A percentile compares a stretch with the other conserved stretches of the same genome.
Evolutionary conservation across 2,888 invertebrate species (phyloP).

Genomic region (Tromatobia lineatoria): DNA sequence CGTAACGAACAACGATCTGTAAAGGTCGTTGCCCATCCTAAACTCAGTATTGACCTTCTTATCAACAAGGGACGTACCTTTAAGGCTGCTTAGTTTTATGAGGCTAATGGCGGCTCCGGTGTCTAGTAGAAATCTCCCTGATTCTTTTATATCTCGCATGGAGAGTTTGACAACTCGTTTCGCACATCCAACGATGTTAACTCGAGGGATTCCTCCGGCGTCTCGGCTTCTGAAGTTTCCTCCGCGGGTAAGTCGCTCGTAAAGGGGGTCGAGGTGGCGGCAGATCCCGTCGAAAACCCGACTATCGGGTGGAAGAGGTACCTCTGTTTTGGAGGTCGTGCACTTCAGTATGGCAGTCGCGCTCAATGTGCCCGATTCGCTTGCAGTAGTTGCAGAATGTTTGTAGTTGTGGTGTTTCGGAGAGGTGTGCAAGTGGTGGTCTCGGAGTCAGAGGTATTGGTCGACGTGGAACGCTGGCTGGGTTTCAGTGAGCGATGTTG

Average conservation of each 20-base stretch:
- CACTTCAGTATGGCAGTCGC: slow-evolving; percentile 1
- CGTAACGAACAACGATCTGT: not conserved
- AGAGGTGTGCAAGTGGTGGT: too few species aligned
- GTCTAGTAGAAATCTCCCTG: not conserved
- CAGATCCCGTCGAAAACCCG: slow-evolving; percentile 14
- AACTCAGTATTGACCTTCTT: not conserved
- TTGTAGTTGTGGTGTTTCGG: not conserved
- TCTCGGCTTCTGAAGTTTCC: not conserved
- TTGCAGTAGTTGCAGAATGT: not conserved
- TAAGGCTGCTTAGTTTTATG: not conserved
- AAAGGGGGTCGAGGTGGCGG: not conserved
- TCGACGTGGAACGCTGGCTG: not conserved
- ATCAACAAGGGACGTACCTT: not conserved
- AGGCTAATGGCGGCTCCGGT: not conserved
- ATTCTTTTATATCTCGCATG: too few species aligned
- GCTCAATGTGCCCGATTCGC: not conserved
- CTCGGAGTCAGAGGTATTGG: too few species aligned
- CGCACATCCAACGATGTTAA: slow-evolving; percentile 4
- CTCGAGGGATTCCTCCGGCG: not conserved
- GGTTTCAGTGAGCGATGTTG: not conserved
- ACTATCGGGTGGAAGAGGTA: too few species aligned
- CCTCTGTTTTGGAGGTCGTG: not conserved
- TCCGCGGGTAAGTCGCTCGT: slow-evolving; percentile 7
- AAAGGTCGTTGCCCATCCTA: not conserved
- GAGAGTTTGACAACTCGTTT: too few species aligned